A percentile compares a stretch with the other conserved stretches of the same genome.
phyloP scores from a whole-genome alignment of 2,797 vertebrate species.

The Labroides dimidiatus region DNA sequence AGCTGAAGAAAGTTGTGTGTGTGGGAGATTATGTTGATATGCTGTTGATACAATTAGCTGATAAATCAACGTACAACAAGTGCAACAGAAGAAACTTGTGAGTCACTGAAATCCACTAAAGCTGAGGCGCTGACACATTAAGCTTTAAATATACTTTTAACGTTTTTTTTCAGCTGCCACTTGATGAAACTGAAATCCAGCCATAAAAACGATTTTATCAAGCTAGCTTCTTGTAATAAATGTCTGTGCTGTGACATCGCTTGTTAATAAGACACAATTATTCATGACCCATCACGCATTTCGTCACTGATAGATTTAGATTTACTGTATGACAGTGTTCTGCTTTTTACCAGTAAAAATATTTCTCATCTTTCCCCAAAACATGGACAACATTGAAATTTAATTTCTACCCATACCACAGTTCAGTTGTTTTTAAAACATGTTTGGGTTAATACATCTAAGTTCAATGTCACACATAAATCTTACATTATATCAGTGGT shows the following conservation, averaged over 20 bases:
- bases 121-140: constrained; percentile 32
- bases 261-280: constrained; percentile 26
- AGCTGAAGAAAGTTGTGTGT: constrained; percentile 1
- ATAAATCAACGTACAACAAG: constrained; percentile 13
- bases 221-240: constrained; percentile 16
- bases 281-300: constrained; percentile 13
- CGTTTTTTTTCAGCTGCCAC: constrained; percentile 47
- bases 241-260: constrained; percentile 13
- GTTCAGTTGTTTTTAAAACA: constrained; percentile 3
- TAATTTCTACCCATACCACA: constrained; percentile 17
- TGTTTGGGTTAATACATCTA: constrained; percentile 17
- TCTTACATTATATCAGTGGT: constrained; percentile 5
- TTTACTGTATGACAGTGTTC: constrained; percentile 41
- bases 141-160: background rate
- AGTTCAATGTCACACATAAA: constrained; percentile 3
- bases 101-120: constrained; percentile 32
- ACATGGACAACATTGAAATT: constrained; percentile 16
- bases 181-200: constrained; percentile 18
- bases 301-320: constrained; percentile 35
- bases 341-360: constrained; percentile 26
- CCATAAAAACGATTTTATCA: constrained; percentile 7
- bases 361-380: constrained; percentile 10
- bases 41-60: constrained; percentile 10
- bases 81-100: constrained; percentile 36
- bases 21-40: constrained; percentile 25